Conservation (phyloP, 2,888 invertebrate genomes). For the Myopa tessellatipennis region DNA sequence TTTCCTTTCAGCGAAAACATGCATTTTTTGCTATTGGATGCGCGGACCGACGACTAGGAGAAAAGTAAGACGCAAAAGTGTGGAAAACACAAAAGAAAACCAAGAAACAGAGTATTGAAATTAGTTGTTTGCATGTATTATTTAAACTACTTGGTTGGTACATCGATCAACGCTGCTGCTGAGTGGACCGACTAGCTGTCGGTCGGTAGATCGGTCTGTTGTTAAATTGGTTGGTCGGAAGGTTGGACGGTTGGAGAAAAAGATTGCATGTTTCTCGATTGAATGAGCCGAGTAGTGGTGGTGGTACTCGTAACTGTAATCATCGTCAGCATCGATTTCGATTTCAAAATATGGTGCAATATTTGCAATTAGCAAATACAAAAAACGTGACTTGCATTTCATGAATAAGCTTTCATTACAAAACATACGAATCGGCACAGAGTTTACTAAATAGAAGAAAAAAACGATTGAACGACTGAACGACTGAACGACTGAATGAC, state of each 20-base stretch:
- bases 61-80: neutral
- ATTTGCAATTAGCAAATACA: constrained; percentile 55
- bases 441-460: neutral
- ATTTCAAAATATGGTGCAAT: constrained; percentile 23
- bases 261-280: too few species aligned
- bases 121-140: too few species aligned
- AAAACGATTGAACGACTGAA: neutral
- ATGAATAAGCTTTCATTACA: neutral
- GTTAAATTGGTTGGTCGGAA: too few species aligned
- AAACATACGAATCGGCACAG: neutral
- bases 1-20: constrained; percentile 4
- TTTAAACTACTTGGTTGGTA: too few species aligned
- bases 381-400: constrained; percentile 58
- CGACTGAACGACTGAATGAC: neutral
- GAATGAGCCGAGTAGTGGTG: neutral
- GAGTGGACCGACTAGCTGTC: too few species aligned
- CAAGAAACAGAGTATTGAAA: too few species aligned
- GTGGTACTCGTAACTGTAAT: neutral
- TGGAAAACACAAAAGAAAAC: neutral
- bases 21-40: neutral
- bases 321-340: constrained; percentile 7
- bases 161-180: too few species aligned
- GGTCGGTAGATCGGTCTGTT: too few species aligned
- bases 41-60: neutral
- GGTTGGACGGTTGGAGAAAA: too few species aligned